Conservation (phyloP, 2,113 vertebrate species). For the Picathartes gymnocephalus region DNA sequence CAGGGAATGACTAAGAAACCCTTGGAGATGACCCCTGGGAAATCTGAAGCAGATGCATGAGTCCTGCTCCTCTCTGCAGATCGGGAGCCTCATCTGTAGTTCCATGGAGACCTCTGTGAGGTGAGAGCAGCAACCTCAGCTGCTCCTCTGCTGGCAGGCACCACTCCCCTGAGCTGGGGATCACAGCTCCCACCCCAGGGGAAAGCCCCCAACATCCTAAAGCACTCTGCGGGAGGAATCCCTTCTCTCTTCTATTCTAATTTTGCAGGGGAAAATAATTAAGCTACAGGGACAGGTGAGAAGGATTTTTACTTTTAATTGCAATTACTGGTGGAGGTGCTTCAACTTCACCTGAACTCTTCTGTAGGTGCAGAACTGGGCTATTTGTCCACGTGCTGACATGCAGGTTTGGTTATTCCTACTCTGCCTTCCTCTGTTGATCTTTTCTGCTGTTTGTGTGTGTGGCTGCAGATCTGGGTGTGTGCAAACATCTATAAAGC, state of each 20-base stretch:
- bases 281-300: not conserved
- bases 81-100: accelerated
- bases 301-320: not conserved
- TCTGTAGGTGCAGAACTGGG: not conserved
- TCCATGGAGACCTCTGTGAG: not conserved
- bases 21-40: not conserved
- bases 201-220: not conserved
- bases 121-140: not conserved
- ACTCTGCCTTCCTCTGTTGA: not conserved
- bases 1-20: not conserved
- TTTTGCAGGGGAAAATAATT: not conserved
- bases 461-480: not conserved
- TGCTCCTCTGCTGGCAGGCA: not conserved
- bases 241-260: not conserved
- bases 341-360: not conserved
- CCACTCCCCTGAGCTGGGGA: not conserved
- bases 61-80: not conserved
- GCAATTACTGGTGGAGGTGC: not conserved
- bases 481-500: not conserved
- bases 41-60: not conserved
- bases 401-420: not conserved
- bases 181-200: not conserved
- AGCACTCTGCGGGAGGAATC: not conserved
- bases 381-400: not conserved
- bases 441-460: not conserved